Base-by-base conservation (phyloP, 1,140 invertebrate species). In the Pectinophora gossypiella region DNA sequence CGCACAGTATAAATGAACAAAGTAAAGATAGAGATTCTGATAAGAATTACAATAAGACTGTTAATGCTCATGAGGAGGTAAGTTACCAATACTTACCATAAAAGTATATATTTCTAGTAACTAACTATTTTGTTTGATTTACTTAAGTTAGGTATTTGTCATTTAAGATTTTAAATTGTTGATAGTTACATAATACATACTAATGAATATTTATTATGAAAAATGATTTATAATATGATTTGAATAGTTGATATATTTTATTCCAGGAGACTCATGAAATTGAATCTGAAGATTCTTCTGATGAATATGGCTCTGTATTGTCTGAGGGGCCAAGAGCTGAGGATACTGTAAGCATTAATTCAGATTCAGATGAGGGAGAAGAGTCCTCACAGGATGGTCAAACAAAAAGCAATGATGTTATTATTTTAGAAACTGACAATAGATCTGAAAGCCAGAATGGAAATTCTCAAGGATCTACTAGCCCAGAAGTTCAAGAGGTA, bases 401-500 rank as follows among this genome's bases (percentile, higher is more conserved):
- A 42, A 43, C 35, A 10, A 68, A 67, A 56, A 56, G 56, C 21
- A 66, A 71, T 61, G 61, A 72, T 50, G 48, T 65, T 54, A 56
- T 68, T 19, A 45, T 71, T 42, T 23, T 61, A 1, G 56, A 68
- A 54, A 68, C 62, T 48, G 60, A 72, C 6, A 56, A 64, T 27
- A 48, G 56, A 40, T 22, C 48, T 10, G 54, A 56, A 15, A 59
- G 46, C 47, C 47, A 66, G 32, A 72, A 76, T 56, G 68, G 61
- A 4, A 56, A 74, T 19, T 54, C 48, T 18, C 54, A 54, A 38
- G 59, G 56, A 12, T 56, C 61, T 44, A 49, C 54, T 10, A 70
- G 59, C 54, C 54, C 62, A 13, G 75, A 78, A 47, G 51, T 74
- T 19, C 62, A 74, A 22, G 71, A 79, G 58, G 71, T 76, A 44